A percentile compares a stretch with the other conserved stretches of the same genome.
Evolutionary conservation across 2,113 vertebrate genomes (phyloP).

Genomic region (Neodon shergylaensis): DNA sequence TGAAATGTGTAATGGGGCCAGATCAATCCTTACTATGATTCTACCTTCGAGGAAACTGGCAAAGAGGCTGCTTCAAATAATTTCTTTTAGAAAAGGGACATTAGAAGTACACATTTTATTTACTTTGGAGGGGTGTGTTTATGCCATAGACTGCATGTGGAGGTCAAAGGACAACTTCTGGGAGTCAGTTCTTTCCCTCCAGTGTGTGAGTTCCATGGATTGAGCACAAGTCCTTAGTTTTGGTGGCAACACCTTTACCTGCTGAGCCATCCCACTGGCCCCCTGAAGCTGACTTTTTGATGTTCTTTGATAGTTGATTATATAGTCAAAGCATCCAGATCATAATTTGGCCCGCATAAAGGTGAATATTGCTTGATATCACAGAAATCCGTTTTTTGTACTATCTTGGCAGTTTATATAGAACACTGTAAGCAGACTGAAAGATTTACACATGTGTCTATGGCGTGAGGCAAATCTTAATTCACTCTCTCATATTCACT

Average conservation of each 20-base stretch:
- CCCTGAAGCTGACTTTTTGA: background rate
- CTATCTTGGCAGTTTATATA: constrained; percentile 20
- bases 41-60: background rate
- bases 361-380: constrained; percentile 31
- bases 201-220: background rate
- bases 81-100: background rate
- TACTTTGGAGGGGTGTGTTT: background rate
- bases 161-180: background rate
- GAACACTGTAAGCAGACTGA: background rate
- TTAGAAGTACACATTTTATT: background rate
- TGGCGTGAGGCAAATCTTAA: constrained; percentile 22
- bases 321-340: constrained; percentile 3
- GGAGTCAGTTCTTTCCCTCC: background rate
- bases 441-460: constrained; percentile 45
- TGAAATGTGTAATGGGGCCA: background rate
- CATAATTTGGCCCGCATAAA: background rate
- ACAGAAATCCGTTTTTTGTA: constrained; percentile 49
- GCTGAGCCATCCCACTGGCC: too few relatives aligned
- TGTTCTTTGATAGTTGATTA: background rate
- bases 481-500: constrained; percentile 41
- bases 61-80: background rate
- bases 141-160: background rate
- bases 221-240: background rate
- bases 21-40: background rate
- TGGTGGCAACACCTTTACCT: background rate